Conservation (phyloP, 2,888 invertebrate genomes). For the Coelogynopora nodosa region DNA sequence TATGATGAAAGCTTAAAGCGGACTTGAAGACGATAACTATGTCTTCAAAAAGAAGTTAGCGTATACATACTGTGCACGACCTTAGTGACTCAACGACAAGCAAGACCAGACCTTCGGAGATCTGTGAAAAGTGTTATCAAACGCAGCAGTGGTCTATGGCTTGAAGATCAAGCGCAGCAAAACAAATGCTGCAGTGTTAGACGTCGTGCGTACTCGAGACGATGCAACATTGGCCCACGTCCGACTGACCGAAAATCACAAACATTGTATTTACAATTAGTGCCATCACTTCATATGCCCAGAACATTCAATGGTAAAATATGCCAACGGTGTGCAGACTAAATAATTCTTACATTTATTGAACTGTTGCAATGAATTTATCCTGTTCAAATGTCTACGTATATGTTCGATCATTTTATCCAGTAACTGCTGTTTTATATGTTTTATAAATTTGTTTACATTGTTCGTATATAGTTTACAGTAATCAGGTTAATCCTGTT, state of each 20-base stretch:
- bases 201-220: background rate
- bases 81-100: slow-evolving; percentile 31
- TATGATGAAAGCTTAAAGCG: slow-evolving; percentile 6
- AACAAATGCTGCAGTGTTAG: slow-evolving; percentile 27
- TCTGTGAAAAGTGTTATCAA: slow-evolving; percentile 14
- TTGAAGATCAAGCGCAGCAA: slow-evolving; percentile 12
- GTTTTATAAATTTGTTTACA: background rate
- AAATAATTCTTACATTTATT: no score
- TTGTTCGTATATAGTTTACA: background rate
- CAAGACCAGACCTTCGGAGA: slow-evolving; percentile 6
- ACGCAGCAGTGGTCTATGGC: no score
- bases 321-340: no score
- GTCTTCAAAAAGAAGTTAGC: slow-evolving; percentile 9
- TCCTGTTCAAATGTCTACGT: no score
- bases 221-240: slow-evolving; percentile 18
- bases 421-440: background rate
- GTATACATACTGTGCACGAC: slow-evolving; percentile 23
- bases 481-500: background rate
- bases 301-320: background rate
- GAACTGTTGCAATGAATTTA: background rate
- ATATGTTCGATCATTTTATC: background rate
- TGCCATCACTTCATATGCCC: slow-evolving; percentile 12
- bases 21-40: slow-evolving; percentile 27
- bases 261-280: slow-evolving; percentile 12
- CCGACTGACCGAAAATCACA: background rate